Conservation (phyloP, 2,113 vertebrate genomes). For the Rutilus rutilus region DNA sequence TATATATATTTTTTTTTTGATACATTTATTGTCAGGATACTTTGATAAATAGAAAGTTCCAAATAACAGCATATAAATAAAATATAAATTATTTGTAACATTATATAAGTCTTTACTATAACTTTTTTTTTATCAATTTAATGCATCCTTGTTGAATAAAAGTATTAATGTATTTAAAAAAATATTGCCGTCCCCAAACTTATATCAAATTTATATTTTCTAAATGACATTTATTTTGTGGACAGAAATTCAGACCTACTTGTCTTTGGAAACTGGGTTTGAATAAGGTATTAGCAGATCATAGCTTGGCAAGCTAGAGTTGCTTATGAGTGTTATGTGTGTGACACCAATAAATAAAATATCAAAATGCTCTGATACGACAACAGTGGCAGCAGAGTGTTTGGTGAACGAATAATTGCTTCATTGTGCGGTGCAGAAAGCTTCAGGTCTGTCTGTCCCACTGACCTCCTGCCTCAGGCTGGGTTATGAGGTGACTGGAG, state of each 20-base stretch:
- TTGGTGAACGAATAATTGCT: neutral
- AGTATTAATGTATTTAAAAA: neutral
- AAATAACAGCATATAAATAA: neutral
- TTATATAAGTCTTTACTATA: neutral
- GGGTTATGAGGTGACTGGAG: neutral
- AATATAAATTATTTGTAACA: neutral
- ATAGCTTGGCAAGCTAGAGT: neutral
- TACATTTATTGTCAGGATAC: no score
- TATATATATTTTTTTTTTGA: neutral
- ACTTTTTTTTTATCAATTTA: neutral
- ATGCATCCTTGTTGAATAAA: neutral
- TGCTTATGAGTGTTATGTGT: neutral
- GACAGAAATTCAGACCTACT: no score
- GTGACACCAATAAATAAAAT: neutral
- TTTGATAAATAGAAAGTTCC: neutral
- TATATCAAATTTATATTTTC: neutral
- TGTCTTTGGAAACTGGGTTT: neutral
- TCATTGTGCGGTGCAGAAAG: slow-evolving; percentile 29
- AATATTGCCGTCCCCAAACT: neutral
- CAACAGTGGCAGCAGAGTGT: neutral
- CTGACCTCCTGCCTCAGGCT: slow-evolving; percentile 12
- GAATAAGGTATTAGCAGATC: neutral
- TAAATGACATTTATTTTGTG: neutral
- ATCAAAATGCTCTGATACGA: neutral
- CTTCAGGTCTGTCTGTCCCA: slow-evolving; percentile 1